phyloP scores from a whole-genome alignment of 2,113 vertebrate genomes.

The Caracal caracal region DNA sequence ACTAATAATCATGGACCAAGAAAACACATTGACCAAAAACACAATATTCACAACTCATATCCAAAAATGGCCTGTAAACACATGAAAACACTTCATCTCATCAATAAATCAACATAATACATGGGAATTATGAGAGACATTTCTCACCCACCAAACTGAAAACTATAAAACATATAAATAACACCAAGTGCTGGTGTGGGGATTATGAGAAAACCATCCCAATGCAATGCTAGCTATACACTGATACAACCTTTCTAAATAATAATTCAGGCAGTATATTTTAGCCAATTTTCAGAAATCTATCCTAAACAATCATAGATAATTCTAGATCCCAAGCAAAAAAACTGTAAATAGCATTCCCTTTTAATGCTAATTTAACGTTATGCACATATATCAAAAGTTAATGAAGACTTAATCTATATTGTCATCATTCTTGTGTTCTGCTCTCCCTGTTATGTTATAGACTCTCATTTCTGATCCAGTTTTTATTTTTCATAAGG shows the following conservation, averaged over 20 bases:
- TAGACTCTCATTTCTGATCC: neutral
- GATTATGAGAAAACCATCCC: neutral
- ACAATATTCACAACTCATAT: neutral
- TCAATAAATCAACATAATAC: neutral
- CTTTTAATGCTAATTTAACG: neutral
- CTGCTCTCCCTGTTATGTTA: neutral
- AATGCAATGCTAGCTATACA: neutral
- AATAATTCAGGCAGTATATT: neutral
- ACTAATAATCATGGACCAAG: neutral
- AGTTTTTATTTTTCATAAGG: constrained; percentile 13
- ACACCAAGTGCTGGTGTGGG: neutral
- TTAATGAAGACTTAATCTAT: neutral
- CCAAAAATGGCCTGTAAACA: neutral
- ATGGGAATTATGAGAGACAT: neutral
- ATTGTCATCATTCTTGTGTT: neutral
- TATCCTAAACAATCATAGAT: neutral
- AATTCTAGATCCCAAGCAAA: neutral
- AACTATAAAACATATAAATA: neutral
- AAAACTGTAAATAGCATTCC: neutral
- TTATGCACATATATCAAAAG: neutral
- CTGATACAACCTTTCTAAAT: neutral
- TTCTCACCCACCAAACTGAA: neutral
- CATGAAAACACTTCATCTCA: neutral
- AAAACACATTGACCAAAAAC: neutral
- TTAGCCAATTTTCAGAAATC: neutral